Percentiles rank a stretch among this genome's conserved stretches.
phyloP scores from a whole-genome alignment of 2,888 invertebrate species.

The Trissolcus japonicus region DNA sequence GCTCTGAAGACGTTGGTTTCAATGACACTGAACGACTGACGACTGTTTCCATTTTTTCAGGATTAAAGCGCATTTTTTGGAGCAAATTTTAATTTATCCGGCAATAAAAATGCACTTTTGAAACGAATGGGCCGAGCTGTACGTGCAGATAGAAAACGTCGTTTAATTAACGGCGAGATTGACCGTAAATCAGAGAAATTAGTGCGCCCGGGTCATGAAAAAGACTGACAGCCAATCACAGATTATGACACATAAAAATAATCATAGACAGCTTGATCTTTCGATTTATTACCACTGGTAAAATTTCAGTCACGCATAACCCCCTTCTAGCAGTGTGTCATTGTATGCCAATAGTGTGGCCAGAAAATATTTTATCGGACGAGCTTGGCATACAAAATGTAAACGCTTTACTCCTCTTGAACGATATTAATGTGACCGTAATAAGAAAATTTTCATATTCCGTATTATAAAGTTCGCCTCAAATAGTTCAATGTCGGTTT shows the following conservation, averaged over 20 bases:
- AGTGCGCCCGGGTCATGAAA: not conserved
- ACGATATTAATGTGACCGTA: conserved; percentile 54
- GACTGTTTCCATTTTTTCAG: no score
- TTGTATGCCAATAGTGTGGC: conserved; percentile 59
- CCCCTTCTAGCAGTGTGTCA: conserved; percentile 67
- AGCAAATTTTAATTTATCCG: no score
- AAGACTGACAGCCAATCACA: conserved; percentile 34
- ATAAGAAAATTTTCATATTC: conserved; percentile 37
- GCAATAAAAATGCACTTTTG: no score
- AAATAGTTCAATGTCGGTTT: conserved; percentile 12
- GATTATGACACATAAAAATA: conserved; percentile 45
- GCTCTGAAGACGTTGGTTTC: conserved; percentile 30
- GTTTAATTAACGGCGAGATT: not conserved
- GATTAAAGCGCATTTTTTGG: no score
- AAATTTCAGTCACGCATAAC: conserved; percentile 70
- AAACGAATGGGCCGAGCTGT: no score
- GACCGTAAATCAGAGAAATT: conserved; percentile 23
- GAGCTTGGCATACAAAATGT: conserved; percentile 63
- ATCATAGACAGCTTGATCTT: conserved; percentile 46
- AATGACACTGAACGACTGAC: not conserved
- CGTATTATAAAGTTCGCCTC: conserved; percentile 28
- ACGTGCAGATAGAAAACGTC: not conserved
- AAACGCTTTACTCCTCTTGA: conserved; percentile 38
- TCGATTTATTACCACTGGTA: conserved; percentile 42
- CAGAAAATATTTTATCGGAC: conserved; percentile 67